Evolutionary conservation across 2,888 invertebrate species (phyloP).

Genomic region (Yponomeuta evonymella): DNA sequence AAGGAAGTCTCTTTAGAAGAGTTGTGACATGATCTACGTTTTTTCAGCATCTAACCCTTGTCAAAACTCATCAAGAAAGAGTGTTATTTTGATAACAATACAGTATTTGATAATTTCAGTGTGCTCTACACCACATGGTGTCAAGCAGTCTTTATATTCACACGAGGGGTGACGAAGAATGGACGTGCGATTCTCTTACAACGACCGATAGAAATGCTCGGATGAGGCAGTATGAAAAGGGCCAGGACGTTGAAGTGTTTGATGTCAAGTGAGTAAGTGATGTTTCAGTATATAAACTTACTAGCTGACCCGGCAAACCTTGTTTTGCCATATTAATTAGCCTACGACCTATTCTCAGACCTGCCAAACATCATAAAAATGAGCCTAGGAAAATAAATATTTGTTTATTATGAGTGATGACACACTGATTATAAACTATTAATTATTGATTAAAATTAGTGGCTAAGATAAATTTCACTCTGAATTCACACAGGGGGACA

Average conservation of each 20-base stretch:
- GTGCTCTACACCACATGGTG: slow-evolving; percentile 80
- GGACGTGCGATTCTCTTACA: slow-evolving; percentile 23
- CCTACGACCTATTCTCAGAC: too few relatives aligned
- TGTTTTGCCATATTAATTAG: too few relatives aligned
- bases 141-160: slow-evolving; percentile 75
- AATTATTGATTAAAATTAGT: not conserved
- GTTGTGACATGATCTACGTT: too few relatives aligned
- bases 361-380: too few relatives aligned
- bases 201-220: slow-evolving; percentile 18
- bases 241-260: slow-evolving; percentile 25
- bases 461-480: slow-evolving; percentile 6
- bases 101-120: slow-evolving; percentile 47
- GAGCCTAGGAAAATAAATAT: too few relatives aligned
- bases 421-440: too few relatives aligned
- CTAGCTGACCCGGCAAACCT: too few relatives aligned
- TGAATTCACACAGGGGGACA: slow-evolving; percentile 19
- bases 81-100: not conserved
- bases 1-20: too few relatives aligned
- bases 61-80: too few relatives aligned
- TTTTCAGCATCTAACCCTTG: too few relatives aligned
- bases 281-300: not conserved
- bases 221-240: slow-evolving; percentile 20
- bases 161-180: slow-evolving; percentile 73
- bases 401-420: too few relatives aligned
- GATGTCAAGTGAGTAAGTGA: slow-evolving; percentile 26